These are phyloP conservation scores for Chaenogobius annularis DNA, from an alignment of 2,113 vertebrate genomes.

Conservation along the genomic window DNA sequence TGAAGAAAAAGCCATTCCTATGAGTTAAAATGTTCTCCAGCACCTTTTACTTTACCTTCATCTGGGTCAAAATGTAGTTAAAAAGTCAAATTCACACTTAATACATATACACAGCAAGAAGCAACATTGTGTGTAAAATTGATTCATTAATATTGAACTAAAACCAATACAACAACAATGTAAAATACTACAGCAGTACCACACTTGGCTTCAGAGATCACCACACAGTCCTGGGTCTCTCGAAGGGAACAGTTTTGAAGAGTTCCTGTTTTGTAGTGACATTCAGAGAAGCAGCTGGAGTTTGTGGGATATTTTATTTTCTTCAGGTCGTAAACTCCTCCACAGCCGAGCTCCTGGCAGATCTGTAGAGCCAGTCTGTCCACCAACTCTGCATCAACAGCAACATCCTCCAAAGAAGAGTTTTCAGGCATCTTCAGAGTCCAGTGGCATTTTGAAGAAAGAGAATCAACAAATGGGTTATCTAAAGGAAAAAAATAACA, in stretches of 20 bases:
- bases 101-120: too few species aligned
- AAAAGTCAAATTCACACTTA: too few species aligned
- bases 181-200: slow-evolving; percentile 12
- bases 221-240: slow-evolving; percentile 19
- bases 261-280: slow-evolving; percentile 32
- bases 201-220: slow-evolving; percentile 41
- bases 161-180: neutral
- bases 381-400: slow-evolving; percentile 5
- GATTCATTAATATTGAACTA: neutral
- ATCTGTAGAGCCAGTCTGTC: slow-evolving; percentile 17
- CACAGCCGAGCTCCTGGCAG: slow-evolving; percentile 56
- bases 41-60: too few species aligned
- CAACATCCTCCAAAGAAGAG: neutral
- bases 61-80: too few species aligned
- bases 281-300: slow-evolving; percentile 52
- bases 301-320: neutral
- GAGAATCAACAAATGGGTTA: slow-evolving; percentile 32
- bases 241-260: slow-evolving; percentile 60
- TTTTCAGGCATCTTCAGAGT: slow-evolving; percentile 36
- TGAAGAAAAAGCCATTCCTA: too few species aligned
- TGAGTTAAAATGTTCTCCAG: too few species aligned
- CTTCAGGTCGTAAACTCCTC: neutral
- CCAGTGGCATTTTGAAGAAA: slow-evolving; percentile 40
- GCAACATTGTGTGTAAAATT: too few species aligned
- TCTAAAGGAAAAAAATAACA: slow-evolving; percentile 25